These are phyloP conservation scores for Rhea americana DNA, from an alignment of 2,113 vertebrate species.

Conservation along the genomic window DNA sequence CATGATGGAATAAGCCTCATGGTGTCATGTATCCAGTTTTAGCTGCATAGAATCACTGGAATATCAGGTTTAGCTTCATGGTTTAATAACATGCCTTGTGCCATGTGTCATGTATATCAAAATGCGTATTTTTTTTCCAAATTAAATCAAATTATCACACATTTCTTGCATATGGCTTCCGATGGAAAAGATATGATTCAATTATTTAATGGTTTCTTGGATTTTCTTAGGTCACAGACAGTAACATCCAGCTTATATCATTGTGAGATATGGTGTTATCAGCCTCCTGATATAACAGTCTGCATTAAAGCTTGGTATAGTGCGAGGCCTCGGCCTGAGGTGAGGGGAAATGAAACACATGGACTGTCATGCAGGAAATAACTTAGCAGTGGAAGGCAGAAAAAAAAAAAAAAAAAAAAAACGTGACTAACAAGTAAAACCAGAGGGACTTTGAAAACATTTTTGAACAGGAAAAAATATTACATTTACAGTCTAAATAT, in stretches of 20 bases:
- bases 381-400: background rate
- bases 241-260: background rate
- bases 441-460: background rate
- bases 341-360: background rate
- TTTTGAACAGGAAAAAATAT: background rate
- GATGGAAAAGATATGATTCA: background rate
- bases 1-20: background rate
- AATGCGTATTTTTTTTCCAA: background rate
- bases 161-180: background rate
- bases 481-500: background rate
- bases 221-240: background rate
- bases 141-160: background rate
- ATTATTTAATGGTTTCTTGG: background rate
- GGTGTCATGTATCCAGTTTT: background rate
- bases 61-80: background rate
- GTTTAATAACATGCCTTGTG: accelerated
- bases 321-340: background rate
- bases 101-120: background rate
- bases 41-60: background rate
- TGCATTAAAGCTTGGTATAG: background rate
- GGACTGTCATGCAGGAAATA: background rate
- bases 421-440: background rate
- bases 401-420: background rate
- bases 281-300: background rate
- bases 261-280: background rate